A percentile compares a stretch with the other conserved stretches of the same genome.
phyloP scores from a whole-genome alignment of 2,797 vertebrate species.

The Channa striata region DNA sequence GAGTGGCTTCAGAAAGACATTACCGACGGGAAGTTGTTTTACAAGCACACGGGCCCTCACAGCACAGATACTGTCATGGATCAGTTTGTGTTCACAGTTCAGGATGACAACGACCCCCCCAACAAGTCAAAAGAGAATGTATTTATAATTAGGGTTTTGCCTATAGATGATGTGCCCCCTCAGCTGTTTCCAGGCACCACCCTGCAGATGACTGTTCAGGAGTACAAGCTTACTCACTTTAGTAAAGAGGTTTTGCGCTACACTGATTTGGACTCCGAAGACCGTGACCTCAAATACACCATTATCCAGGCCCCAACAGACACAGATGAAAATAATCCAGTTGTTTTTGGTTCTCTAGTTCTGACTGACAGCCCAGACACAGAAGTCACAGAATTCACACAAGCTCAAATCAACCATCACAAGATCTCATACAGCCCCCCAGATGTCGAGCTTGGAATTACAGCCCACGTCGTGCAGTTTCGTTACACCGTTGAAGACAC shows the following conservation, averaged over 20 bases:
- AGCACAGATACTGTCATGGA: slow-evolving; percentile 87
- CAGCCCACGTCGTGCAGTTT: slow-evolving; percentile 92
- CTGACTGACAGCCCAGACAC: slow-evolving; percentile 88
- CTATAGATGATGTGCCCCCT: slow-evolving; percentile 91
- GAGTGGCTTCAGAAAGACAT: slow-evolving; percentile 95
- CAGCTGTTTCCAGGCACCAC: slow-evolving; percentile 88
- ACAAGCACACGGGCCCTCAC: slow-evolving; percentile 90
- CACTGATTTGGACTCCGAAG: slow-evolving; percentile 94
- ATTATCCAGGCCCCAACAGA: slow-evolving; percentile 89
- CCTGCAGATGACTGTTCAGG: slow-evolving; percentile 91
- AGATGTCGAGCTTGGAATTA: slow-evolving; percentile 91
- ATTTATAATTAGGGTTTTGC: slow-evolving; percentile 89
- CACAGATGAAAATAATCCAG: slow-evolving; percentile 89
- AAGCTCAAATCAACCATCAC: slow-evolving; percentile 96
- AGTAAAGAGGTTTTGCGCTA: slow-evolving; percentile 90
- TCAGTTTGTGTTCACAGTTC: slow-evolving; percentile 91
- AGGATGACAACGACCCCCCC: slow-evolving; percentile 95
- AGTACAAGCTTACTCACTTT: slow-evolving; percentile 91
- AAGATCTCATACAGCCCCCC: slow-evolving; percentile 93
- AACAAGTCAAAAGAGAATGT: slow-evolving; percentile 88
- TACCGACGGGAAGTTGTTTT: slow-evolving; percentile 90
- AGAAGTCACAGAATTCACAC: slow-evolving; percentile 91
- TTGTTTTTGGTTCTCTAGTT: slow-evolving; percentile 88
- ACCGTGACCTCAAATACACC: slow-evolving; percentile 92
- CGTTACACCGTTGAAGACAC: slow-evolving; percentile 91